These are phyloP conservation scores for Ridgeia piscesae DNA, from an alignment of 1,140 invertebrate species.

Conservation along the genomic window DNA sequence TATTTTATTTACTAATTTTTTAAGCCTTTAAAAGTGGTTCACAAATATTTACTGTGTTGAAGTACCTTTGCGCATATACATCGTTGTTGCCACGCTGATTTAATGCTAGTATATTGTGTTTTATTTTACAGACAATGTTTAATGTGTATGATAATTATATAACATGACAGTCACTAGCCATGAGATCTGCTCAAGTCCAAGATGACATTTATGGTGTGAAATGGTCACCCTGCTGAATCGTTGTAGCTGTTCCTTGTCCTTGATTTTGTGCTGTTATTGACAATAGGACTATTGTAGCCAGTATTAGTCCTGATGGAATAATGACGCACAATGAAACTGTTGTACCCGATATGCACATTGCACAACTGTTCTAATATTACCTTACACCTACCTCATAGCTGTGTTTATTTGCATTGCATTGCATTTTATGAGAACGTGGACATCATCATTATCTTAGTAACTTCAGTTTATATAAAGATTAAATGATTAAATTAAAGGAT, in stretches of 20 bases:
- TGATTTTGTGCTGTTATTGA: not conserved
- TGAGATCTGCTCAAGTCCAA: not conserved
- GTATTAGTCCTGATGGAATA: not conserved
- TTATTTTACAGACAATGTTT: not conserved
- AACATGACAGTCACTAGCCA: not conserved
- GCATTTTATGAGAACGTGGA: not conserved
- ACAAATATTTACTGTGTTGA: not conserved
- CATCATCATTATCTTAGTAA: not conserved
- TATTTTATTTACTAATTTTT: not conserved
- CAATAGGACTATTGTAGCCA: not conserved
- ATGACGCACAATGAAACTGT: not conserved
- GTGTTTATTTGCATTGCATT: not conserved
- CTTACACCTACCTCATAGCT: not conserved
- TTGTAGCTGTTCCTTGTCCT: not conserved
- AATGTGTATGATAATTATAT: not conserved
- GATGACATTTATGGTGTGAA: not conserved
- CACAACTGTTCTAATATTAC: not conserved
- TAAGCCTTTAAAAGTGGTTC: too few species aligned
- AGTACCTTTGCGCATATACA: not conserved
- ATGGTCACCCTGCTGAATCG: too few species aligned
- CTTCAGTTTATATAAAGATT: not conserved
- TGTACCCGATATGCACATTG: not conserved
- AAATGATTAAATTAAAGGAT: not conserved
- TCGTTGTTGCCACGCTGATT: not conserved
- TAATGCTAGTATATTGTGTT: not conserved